Base-by-base conservation (phyloP, 2,113 vertebrate species). In the Rhabdomys dilectus region DNA sequence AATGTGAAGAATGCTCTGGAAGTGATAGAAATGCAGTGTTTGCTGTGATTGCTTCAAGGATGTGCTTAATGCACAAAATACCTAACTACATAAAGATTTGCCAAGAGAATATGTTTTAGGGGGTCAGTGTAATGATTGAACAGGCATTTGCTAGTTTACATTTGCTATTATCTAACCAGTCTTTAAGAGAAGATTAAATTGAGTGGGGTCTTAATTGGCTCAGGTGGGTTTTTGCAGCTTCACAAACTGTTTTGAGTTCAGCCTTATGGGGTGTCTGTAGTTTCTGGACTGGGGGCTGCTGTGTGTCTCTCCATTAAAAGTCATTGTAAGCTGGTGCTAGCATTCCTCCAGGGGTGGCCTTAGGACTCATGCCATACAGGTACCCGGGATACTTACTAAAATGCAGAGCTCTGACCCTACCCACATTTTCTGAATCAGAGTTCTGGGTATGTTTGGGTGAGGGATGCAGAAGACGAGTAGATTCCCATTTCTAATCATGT, bases 1-100 rank as follows among this genome's bases (percentile, higher is more conserved):
- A 88, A 45, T 34, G 9, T 53, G 36, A 84, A 92, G 58, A 91
- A 82, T 95, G 82, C 11, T 62, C 60, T 89, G 64, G 26, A 94
- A 95, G 42, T 70, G 51, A 77, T 22, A 42, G 62, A 86, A 87
- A 80, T 64, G 34, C 29, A 94, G 39, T 12, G 48, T 29, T 88
- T 84, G 22, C 22, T 94, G 11, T 84, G 42, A 29, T 88, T 93
- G 73, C 53, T 88, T 85, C 22, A 80, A 80, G 87, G 66, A 56
- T 48, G 9, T 68, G 22, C 17, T 51, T n/a, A 64, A 2, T 91
- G 64, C 56, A 45, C 88, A 91, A 62, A 73, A 68, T 9, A 42
- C 10, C 24, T 48, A 60, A 22, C 29, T 88, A 5, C 31, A 66
- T 34, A 45, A 68, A 84, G 24, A 5, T 10, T 81, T 91, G 80